Evolutionary conservation across 2,113 vertebrate species (phyloP).

Genomic region (Seriola quinqueradiata): DNA sequence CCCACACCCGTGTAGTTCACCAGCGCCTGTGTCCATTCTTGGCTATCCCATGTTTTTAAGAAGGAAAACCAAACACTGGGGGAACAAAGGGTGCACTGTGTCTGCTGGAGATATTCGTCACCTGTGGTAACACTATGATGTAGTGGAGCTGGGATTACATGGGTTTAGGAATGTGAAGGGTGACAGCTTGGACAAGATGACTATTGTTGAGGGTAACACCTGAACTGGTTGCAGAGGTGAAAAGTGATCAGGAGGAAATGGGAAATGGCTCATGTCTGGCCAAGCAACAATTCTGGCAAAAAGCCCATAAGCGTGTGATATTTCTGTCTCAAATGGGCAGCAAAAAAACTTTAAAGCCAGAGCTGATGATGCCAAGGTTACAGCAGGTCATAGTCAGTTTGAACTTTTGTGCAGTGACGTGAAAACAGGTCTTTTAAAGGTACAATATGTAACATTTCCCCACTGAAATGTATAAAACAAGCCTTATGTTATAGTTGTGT

Average conservation of each 20-base stretch:
- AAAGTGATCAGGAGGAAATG: slow-evolving; percentile 56
- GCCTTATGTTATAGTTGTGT: no score
- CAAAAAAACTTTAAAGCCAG: neutral
- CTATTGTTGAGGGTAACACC: slow-evolving; percentile 75
- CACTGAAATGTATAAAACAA: no score
- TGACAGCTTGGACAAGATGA: slow-evolving; percentile 74
- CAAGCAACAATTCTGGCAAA: slow-evolving; percentile 32
- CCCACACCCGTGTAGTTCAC: slow-evolving; percentile 23
- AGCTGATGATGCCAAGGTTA: neutral
- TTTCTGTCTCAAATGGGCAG: neutral
- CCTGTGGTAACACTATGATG: slow-evolving; percentile 77
- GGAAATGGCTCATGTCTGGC: slow-evolving; percentile 48
- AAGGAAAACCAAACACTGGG: slow-evolving; percentile 58
- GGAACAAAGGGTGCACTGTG: slow-evolving; percentile 77
- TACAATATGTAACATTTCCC: no score
- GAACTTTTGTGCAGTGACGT: neutral
- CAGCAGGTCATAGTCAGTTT: neutral
- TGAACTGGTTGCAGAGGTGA: slow-evolving; percentile 60
- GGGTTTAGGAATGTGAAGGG: slow-evolving; percentile 69
- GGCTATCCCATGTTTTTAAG: slow-evolving; percentile 50
- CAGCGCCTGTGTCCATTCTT: slow-evolving; percentile 50
- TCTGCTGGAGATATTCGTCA: slow-evolving; percentile 69
- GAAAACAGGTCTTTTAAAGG: neutral
- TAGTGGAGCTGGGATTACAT: slow-evolving; percentile 75
- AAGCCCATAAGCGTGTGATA: slow-evolving; percentile 9